These are phyloP conservation scores for Anagrus nilaparvatae DNA, from an alignment of 1,140 invertebrate species.

Conservation along the genomic window DNA sequence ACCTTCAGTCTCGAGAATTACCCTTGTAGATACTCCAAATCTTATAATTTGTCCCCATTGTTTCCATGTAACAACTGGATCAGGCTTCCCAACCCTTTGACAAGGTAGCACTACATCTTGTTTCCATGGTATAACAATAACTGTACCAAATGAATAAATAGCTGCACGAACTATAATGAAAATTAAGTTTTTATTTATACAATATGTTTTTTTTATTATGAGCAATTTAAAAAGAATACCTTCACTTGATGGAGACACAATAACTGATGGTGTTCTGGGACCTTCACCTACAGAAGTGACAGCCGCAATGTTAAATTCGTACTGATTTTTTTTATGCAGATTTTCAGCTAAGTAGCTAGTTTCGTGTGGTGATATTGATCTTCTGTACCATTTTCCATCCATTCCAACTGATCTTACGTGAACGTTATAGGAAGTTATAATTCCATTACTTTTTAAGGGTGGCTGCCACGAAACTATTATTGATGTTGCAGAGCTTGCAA, in stretches of 20 bases:
- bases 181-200: not conserved
- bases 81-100: conserved; percentile 67
- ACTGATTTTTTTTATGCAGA: conserved; percentile 44
- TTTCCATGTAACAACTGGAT: conserved; percentile 63
- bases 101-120: conserved; percentile 70
- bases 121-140: conserved; percentile 73
- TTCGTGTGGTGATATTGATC: conserved; percentile 35
- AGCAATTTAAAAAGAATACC: no score
- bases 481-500: conserved; percentile 69
- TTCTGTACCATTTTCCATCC: conserved; percentile 37
- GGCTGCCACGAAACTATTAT: conserved; percentile 76
- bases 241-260: conserved; percentile 65
- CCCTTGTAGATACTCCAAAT: conserved; percentile 47
- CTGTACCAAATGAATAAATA: conserved; percentile 71
- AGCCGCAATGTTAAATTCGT: conserved; percentile 59
- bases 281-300: conserved; percentile 73
- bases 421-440: conserved; percentile 46
- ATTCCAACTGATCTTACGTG: conserved; percentile 31
- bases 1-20: conserved; percentile 55
- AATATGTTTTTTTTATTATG: no score
- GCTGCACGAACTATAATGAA: conserved; percentile 58
- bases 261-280: conserved; percentile 63
- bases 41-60: conserved; percentile 60
- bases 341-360: conserved; percentile 43
- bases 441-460: conserved; percentile 47